phyloP scores from a whole-genome alignment of 1,140 invertebrate genomes.

The Bombus picipes region DNA sequence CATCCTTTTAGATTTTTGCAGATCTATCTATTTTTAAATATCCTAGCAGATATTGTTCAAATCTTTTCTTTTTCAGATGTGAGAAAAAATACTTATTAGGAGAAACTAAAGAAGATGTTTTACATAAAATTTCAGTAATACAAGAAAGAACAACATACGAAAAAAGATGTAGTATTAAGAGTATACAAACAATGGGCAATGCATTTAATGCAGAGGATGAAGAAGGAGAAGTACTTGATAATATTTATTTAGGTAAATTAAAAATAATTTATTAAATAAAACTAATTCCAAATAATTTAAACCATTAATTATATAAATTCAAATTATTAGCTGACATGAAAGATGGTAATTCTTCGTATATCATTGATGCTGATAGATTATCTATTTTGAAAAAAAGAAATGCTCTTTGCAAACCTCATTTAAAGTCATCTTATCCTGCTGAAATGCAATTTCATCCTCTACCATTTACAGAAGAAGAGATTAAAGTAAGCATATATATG shows the following conservation, averaged over 20 bases:
- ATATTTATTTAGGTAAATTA: conserved; percentile 83
- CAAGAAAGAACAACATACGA: conserved; percentile 75
- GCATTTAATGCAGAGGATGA: conserved; percentile 91
- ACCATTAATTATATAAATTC: conserved; percentile 44
- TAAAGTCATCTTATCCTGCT: conserved; percentile 94
- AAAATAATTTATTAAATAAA: conserved; percentile 40
- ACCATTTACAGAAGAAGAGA: conserved; percentile 87
- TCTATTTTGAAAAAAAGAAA: conserved; percentile 92
- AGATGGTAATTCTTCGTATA: conserved; percentile 73
- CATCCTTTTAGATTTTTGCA: conserved; percentile 4
- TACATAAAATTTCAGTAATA: conserved; percentile 58
- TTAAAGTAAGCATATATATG: conserved; percentile 85
- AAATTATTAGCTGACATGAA: conserved; percentile 84
- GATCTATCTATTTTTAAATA: too few species aligned
- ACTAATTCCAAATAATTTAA: neutral
- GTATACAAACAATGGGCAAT: conserved; percentile 82
- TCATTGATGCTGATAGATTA: conserved; percentile 80
- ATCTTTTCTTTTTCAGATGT: conserved; percentile 32
- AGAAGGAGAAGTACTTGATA: conserved; percentile 91
- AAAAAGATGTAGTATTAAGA: conserved; percentile 75
- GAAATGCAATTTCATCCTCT: conserved; percentile 88
- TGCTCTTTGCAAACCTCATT: conserved; percentile 92
- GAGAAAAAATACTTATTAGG: conserved; percentile 38
- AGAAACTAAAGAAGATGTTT: conserved; percentile 21
- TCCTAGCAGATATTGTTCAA: conserved; percentile 21